Base-by-base conservation (phyloP, 2,888 invertebrate genomes). In the Drosophila imparisetae region DNA sequence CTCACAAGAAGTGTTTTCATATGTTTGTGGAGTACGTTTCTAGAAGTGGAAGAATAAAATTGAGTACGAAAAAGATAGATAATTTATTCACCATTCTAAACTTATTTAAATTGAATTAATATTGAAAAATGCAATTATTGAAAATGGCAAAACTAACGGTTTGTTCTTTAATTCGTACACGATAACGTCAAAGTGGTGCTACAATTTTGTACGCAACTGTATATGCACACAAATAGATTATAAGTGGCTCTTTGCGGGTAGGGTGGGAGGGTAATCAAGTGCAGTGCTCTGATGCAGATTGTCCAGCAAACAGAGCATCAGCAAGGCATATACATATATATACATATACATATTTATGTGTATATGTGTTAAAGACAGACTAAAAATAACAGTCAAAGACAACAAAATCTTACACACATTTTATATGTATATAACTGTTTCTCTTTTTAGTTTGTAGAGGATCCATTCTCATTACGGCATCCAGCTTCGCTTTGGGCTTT, bases 361-460 rank as follows among this genome's bases (percentile, higher is more conserved):
- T 34, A 34, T 29, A 49, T 15, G 6, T 24, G 18, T 15, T 54
- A 40, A 27, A 50, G 38, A 38, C 21, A 48, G 55, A 67, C 71
- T 80, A 71, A 72, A 78, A 85, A 82, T 71, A 78, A 70, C 66
- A 70, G 62, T 54, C 53, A 54, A 71, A 77, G 11, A 38, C 62
- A 78, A 38, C 40, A 52, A 54, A 59, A 58, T 66, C 57, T 40
- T 18, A 49, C 32, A 38, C 30, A 40, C 4, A 29, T 50, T n/a
- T 30, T 30, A 30, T 30, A 10, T 30, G 11, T 18, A 73, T 2
- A 53, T 36, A 36, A 45, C 4, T 29, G 27, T 49, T 29, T 24
- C 18, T 18, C 18, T 18, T 24, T 73, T 89, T 68, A 92, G 66
- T 89, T 89, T 52, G 90, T 87, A 21, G 91, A 84, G 40, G 91